Evolutionary conservation across 1,140 invertebrate genomes (phyloP).

Genomic region (Sarcophaga bullata): DNA sequence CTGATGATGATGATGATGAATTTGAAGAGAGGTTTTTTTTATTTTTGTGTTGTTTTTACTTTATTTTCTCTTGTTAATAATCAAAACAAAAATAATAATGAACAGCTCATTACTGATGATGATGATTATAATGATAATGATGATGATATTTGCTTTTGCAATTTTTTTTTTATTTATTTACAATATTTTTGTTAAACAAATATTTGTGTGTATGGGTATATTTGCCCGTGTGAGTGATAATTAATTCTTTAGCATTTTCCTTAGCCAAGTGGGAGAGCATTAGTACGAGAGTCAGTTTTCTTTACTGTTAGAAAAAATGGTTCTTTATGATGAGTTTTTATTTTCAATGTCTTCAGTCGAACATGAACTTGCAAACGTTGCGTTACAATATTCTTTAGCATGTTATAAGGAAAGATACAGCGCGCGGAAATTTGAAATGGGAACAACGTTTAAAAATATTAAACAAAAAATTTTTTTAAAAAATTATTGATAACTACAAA

Average conservation of each 20-base stretch:
- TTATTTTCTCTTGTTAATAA: too few relatives aligned
- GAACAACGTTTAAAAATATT: too few relatives aligned
- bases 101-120: background rate
- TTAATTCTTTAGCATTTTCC: background rate
- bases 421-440: background rate
- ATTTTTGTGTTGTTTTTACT: background rate
- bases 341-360: slow-evolving; percentile 32
- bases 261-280: background rate
- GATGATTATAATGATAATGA: background rate
- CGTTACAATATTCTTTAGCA: background rate
- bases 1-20: background rate
- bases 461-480: too few relatives aligned
- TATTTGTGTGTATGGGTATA: background rate
- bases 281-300: background rate
- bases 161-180: slow-evolving; percentile 23
- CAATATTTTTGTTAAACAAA: background rate
- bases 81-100: too few relatives aligned
- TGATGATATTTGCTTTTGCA: slow-evolving; percentile 5
- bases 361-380: slow-evolving; percentile 33
- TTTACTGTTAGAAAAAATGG: background rate
- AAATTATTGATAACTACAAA: too few relatives aligned
- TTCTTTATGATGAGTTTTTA: background rate
- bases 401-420: background rate
- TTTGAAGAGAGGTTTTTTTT: background rate
- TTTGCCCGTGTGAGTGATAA: background rate